These are phyloP conservation scores for Xestia sexstrigata DNA, from an alignment of 2,888 invertebrate genomes.

Conservation along the genomic window DNA sequence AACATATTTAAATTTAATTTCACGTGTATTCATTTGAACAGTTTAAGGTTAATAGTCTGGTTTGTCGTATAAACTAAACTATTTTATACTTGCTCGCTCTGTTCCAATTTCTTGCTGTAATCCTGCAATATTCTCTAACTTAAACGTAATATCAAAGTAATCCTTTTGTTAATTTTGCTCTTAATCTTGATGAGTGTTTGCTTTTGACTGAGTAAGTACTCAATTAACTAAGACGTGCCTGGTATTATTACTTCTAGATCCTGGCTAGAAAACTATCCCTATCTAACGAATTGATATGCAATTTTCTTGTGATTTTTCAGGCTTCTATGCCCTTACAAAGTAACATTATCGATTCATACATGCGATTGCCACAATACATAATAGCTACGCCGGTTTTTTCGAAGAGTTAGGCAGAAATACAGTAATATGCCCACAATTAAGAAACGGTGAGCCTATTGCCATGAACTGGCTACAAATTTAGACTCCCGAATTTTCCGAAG, in stretches of 20 bases:
- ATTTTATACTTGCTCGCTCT: neutral
- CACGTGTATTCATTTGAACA: neutral
- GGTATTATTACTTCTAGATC: neutral
- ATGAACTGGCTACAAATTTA: neutral
- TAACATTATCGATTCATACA: neutral
- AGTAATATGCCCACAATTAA: neutral
- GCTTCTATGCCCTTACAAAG: too few relatives aligned
- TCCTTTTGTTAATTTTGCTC: neutral
- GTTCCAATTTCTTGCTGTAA: neutral
- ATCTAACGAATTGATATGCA: neutral
- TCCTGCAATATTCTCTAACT: neutral
- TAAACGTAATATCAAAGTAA: neutral
- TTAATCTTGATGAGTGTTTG: constrained; percentile 10
- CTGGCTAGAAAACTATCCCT: neutral
- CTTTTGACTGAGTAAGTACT: neutral
- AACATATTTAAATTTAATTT: neutral
- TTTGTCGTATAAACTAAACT: neutral
- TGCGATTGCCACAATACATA: neutral
- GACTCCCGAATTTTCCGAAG: neutral
- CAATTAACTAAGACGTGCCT: neutral
- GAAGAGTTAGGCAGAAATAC: neutral
- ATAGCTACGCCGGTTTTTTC: neutral
- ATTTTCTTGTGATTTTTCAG: neutral
- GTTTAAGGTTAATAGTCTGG: neutral
- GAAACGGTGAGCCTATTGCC: neutral